These are phyloP conservation scores for Oscheius sp. DNA, from an alignment of 2,888 invertebrate genomes.

Conservation along the genomic window DNA sequence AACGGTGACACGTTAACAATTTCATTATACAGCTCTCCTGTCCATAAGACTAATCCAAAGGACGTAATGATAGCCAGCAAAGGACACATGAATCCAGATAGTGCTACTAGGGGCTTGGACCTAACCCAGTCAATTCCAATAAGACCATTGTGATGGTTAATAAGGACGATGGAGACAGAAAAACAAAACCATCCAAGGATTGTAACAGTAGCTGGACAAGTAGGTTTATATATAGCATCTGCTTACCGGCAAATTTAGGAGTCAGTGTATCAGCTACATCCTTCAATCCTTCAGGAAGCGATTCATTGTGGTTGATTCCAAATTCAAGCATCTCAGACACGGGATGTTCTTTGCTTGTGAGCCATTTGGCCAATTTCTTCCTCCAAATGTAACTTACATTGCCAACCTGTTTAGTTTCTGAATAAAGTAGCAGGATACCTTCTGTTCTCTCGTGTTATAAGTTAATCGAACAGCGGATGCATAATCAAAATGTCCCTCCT, in stretches of 20 bases:
- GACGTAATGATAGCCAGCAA: slow-evolving; percentile 63
- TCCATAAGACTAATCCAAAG: slow-evolving; percentile 67
- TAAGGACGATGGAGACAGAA: slow-evolving; percentile 62
- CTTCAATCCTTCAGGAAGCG: slow-evolving; percentile 66
- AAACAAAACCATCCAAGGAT: slow-evolving; percentile 65
- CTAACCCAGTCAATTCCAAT: slow-evolving; percentile 67
- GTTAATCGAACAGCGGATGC: slow-evolving; percentile 66
- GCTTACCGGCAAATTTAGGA: slow-evolving; percentile 47
- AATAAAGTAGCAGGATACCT: slow-evolving; percentile 30
- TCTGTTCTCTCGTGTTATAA: slow-evolving; percentile 66
- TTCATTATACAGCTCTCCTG: slow-evolving; percentile 65
- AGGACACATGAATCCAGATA: slow-evolving; percentile 61
- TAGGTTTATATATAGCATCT: no score
- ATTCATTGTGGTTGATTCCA: slow-evolving; percentile 67
- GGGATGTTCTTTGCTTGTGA: slow-evolving; percentile 60
- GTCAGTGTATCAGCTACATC: slow-evolving; percentile 57
- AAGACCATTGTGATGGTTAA: slow-evolving; percentile 52
- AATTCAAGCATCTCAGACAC: slow-evolving; percentile 66
- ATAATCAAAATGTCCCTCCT: slow-evolving; percentile 68
- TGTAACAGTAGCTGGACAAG: slow-evolving; percentile 44
- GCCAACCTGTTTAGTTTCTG: slow-evolving; percentile 39
- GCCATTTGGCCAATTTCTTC: slow-evolving; percentile 56
- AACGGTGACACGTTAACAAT: slow-evolving; percentile 70
- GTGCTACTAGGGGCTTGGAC: slow-evolving; percentile 64
- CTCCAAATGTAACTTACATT: slow-evolving; percentile 62